Conservation (phyloP, 2,113 vertebrate genomes). For the Benitochromis conjunctus region DNA sequence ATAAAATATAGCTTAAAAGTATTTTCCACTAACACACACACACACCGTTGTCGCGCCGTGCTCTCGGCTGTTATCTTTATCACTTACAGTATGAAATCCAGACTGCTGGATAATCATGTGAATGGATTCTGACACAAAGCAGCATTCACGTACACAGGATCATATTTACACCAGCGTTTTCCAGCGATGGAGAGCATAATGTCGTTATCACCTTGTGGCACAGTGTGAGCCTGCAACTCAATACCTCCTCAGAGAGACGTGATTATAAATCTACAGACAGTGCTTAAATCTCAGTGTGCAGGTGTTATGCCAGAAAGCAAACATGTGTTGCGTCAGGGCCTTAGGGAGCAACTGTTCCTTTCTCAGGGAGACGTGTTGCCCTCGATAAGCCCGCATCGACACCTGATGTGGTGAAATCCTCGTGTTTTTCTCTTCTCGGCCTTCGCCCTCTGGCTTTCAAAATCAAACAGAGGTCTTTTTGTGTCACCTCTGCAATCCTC, state of each 20-base stretch:
- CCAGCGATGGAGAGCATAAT: not conserved
- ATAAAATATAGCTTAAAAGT: not conserved
- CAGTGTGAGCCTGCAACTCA: not conserved
- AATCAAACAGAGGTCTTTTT: conserved; percentile 54
- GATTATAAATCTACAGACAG: not conserved
- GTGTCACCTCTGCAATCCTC: conserved; percentile 21
- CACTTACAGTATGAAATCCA: not conserved
- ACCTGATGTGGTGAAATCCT: conserved; percentile 50
- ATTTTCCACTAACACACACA: not conserved
- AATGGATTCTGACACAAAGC: conserved; percentile 30
- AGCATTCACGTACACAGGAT: conserved; percentile 16
- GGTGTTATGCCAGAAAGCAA: conserved; percentile 9
- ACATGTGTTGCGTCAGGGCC: conserved; percentile 21
- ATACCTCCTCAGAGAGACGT: not conserved
- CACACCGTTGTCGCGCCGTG: not conserved
- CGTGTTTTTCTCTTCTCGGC: conserved; percentile 47
- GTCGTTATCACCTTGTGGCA: not conserved
- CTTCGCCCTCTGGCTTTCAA: conserved; percentile 21
- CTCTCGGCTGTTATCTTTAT: not conserved
- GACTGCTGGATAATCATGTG: conserved; percentile 40
- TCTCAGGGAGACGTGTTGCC: conserved; percentile 14
- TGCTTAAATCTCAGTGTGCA: not conserved
- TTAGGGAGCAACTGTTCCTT: conserved; percentile 30
- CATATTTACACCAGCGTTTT: not conserved
- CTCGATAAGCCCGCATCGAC: conserved; percentile 5